Percentiles rank a stretch among this genome's conserved stretches.
phyloP scores from a whole-genome alignment of 2,797 vertebrate species.

The Hydrolagus colliei region DNA sequence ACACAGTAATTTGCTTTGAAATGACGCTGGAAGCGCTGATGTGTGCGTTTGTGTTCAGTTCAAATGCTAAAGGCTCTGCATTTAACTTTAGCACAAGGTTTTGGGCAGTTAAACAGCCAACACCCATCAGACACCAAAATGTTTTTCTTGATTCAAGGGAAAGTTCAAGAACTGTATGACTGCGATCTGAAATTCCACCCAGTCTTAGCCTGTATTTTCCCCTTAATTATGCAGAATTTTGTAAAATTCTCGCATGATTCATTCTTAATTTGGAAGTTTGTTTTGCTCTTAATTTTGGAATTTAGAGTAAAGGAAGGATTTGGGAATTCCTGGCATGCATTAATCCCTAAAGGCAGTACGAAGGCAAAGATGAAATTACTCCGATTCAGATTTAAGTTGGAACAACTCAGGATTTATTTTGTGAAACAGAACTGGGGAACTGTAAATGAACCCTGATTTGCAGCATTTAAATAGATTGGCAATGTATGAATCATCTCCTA shows the following conservation, averaged over 20 bases:
- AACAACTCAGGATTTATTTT: neutral
- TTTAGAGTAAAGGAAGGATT: neutral
- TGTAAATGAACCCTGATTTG: neutral
- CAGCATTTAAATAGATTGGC: neutral
- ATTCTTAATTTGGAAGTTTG: too few species aligned
- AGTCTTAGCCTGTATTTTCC: too few species aligned
- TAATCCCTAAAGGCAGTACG: slow-evolving; percentile 6
- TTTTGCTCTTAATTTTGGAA: too few species aligned
- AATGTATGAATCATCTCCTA: neutral
- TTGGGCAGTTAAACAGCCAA: too few species aligned
- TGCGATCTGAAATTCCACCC: too few species aligned
- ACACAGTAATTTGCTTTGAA: neutral
- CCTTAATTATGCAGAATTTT: too few species aligned
- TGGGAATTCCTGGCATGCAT: neutral
- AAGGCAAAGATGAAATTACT: neutral
- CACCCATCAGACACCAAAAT: too few species aligned
- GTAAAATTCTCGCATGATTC: too few species aligned
- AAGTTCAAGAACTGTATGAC: too few species aligned
- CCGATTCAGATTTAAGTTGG: neutral
- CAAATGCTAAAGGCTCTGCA: neutral
- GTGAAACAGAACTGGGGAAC: neutral
- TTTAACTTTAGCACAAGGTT: too few species aligned
- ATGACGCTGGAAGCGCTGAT: neutral
- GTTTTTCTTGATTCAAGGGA: too few species aligned
- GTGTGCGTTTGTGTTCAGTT: neutral